These are phyloP conservation scores for Zaprionus taronus DNA, from an alignment of 1,140 invertebrate genomes.

Conservation along the genomic window DNA sequence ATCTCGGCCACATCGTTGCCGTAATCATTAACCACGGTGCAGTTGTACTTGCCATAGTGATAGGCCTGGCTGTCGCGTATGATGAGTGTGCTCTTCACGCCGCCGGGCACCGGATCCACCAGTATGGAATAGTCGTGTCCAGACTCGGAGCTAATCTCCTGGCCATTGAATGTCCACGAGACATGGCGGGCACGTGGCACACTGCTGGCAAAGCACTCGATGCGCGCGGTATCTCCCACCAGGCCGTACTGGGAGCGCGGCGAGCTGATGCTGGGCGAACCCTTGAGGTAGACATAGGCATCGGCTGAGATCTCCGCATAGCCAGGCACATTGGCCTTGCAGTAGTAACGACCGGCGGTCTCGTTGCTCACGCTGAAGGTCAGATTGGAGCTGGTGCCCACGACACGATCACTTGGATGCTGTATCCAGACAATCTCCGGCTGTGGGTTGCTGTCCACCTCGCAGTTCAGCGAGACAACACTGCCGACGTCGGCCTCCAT, in stretches of 20 bases:
- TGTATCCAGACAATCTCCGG: constrained; percentile 91
- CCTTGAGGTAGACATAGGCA: constrained; percentile 93
- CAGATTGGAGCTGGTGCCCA: constrained; percentile 90
- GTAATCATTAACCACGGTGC: constrained; percentile 95
- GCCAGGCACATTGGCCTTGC: constrained; percentile 93
- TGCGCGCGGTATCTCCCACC: constrained; percentile 90
- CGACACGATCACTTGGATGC: constrained; percentile 88
- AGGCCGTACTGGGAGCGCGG: constrained; percentile 90
- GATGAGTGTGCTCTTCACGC: constrained; percentile 91
- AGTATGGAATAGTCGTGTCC: constrained; percentile 88
- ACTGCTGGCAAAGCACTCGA: constrained; percentile 95
- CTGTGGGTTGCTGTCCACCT: constrained; percentile 91
- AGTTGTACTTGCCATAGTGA: constrained; percentile 97
- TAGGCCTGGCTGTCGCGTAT: constrained; percentile 92
- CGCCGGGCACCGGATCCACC: constrained; percentile 87
- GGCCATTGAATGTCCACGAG: constrained; percentile 92
- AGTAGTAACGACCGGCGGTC: constrained; percentile 94
- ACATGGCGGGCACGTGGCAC: constrained; percentile 94
- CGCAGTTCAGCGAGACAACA: constrained; percentile 89
- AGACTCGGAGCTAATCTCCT: constrained; percentile 89
- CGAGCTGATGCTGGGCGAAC: constrained; percentile 93
- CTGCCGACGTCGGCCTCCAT: constrained; percentile 89
- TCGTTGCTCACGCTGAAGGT: constrained; percentile 90
- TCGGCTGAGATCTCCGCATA: constrained; percentile 93
- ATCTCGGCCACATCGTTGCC: constrained; percentile 94